phyloP scores from a whole-genome alignment of 2,888 invertebrate species.

The Meiosimyza decipiens region DNA sequence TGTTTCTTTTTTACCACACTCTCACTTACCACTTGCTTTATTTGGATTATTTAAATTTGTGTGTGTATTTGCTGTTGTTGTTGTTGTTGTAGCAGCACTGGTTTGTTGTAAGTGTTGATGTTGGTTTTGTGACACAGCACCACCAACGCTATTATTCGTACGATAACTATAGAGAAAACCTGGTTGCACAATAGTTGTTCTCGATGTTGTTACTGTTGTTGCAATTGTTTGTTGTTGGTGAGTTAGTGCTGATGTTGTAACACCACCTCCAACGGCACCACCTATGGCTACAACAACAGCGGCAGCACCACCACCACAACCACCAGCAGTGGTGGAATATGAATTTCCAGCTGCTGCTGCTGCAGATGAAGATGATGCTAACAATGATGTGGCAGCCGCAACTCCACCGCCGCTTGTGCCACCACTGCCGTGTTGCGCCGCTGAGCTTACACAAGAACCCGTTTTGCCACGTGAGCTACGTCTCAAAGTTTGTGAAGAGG shows the following conservation, averaged over 20 bases:
- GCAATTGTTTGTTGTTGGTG: slow-evolving; percentile 44
- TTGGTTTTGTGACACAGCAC: slow-evolving; percentile 32
- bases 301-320: slow-evolving; percentile 22
- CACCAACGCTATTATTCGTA: slow-evolving; percentile 43
- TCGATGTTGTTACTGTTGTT: slow-evolving; percentile 48
- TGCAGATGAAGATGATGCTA: slow-evolving; percentile 34
- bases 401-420: slow-evolving; percentile 51
- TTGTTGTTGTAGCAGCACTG: slow-evolving; percentile 41
- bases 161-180: slow-evolving; percentile 61
- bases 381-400: slow-evolving; percentile 48
- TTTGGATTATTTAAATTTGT: slow-evolving; percentile 44
- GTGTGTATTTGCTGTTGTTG: slow-evolving; percentile 46
- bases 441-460: slow-evolving; percentile 67
- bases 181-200: slow-evolving; percentile 56
- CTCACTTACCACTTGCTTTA: slow-evolving; percentile 51
- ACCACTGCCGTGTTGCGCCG: slow-evolving; percentile 59
- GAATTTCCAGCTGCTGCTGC: slow-evolving; percentile 48
- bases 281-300: slow-evolving; percentile 39
- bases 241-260: slow-evolving; percentile 49
- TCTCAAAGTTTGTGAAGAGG: slow-evolving; percentile 60
- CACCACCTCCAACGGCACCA: slow-evolving; percentile 45
- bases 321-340: slow-evolving; percentile 41
- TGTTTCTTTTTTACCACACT: slow-evolving; percentile 37
- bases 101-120: slow-evolving; percentile 31
- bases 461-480: slow-evolving; percentile 67